Percentiles rank a stretch among this genome's conserved stretches.
Evolutionary conservation across 2,797 vertebrate genomes (phyloP).

Genomic region (Sardinella longiceps): DNA sequence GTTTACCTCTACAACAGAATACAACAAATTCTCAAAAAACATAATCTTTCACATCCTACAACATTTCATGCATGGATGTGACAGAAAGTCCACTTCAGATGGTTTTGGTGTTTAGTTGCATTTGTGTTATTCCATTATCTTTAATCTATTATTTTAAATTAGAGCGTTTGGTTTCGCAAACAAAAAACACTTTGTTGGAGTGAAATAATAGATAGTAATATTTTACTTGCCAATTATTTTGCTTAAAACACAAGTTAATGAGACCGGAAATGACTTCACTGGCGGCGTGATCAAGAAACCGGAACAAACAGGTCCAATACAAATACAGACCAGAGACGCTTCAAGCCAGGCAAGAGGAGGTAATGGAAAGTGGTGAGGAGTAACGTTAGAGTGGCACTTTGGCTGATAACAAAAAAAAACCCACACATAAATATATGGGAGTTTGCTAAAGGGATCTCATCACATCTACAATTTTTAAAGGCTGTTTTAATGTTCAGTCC

Average conservation of each 20-base stretch:
- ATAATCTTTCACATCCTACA: no score
- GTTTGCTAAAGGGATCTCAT: background rate
- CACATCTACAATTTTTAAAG: background rate
- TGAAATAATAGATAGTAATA: no score
- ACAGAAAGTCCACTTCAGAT: no score
- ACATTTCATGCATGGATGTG: no score
- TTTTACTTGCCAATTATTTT: background rate
- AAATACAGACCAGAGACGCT: background rate
- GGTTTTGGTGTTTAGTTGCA: no score
- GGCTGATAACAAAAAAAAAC: background rate
- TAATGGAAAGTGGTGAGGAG: background rate
- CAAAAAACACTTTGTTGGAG: no score
- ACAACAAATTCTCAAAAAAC: no score
- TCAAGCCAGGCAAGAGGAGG: background rate
- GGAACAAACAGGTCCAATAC: slow-evolving; percentile 64
- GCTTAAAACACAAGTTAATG: background rate
- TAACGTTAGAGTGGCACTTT: background rate
- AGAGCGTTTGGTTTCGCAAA: no score
- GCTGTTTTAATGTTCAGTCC: background rate
- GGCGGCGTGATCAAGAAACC: slow-evolving; percentile 55
- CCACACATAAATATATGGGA: background rate
- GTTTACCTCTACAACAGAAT: no score
- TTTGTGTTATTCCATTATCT: no score
- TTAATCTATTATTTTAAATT: no score
- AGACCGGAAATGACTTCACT: slow-evolving; percentile 58